These are phyloP conservation scores for Agonum fuliginosum DNA, from an alignment of 2,888 invertebrate species.

Conservation along the genomic window DNA sequence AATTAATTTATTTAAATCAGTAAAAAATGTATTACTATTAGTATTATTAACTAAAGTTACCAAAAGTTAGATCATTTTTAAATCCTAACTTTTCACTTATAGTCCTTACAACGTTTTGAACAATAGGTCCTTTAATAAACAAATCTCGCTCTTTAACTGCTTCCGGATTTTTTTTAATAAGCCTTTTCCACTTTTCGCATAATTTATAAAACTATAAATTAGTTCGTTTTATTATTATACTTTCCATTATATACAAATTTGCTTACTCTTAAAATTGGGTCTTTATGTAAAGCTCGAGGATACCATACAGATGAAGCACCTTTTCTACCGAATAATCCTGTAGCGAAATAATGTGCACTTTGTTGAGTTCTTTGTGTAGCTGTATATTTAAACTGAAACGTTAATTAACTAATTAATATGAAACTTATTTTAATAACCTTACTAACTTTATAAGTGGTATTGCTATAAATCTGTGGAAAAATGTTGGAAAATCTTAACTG, in stretches of 20 bases:
- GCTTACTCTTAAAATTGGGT: conserved; percentile 70
- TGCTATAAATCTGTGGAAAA: conserved; percentile 78
- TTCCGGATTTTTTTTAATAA: conserved; percentile 68
- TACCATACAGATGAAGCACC: conserved; percentile 78
- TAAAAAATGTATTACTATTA: conserved; percentile 9
- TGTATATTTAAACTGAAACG: conserved; percentile 84
- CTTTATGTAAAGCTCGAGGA: conserved; percentile 77
- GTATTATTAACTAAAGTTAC: conserved; percentile 71
- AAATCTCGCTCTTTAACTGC: conserved; percentile 65
- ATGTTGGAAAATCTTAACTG: conserved; percentile 82
- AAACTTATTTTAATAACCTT: conserved; percentile 7
- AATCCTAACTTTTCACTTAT: conserved; percentile 80
- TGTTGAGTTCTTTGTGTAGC: conserved; percentile 84
- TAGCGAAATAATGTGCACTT: conserved; percentile 84
- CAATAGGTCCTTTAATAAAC: conserved; percentile 66
- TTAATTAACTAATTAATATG: conserved; percentile 58
- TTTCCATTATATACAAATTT: neutral
- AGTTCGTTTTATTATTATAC: conserved; percentile 19
- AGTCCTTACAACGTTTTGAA: conserved; percentile 76
- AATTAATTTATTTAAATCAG: conserved; percentile 63
- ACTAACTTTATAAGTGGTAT: conserved; percentile 73
- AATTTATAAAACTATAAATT: conserved; percentile 70
- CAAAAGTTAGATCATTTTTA: conserved; percentile 72
- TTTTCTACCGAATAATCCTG: conserved; percentile 83
- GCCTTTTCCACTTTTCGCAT: conserved; percentile 69